These are phyloP conservation scores for Ecdyonurus torrentis DNA, from an alignment of 2,888 invertebrate genomes.

Conservation along the genomic window DNA sequence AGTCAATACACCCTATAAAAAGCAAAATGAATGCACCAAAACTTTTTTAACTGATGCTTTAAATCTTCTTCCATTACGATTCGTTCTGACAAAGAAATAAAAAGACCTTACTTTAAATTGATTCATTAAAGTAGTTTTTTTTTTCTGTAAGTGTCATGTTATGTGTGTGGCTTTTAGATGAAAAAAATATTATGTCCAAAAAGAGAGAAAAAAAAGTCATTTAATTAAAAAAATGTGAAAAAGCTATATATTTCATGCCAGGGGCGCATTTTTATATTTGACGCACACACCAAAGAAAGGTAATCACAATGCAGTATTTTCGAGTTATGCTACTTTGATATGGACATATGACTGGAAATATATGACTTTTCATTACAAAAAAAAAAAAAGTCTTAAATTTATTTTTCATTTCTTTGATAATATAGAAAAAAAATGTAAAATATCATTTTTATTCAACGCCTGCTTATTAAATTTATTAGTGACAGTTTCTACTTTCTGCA, in stretches of 20 bases:
- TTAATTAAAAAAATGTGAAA: not conserved
- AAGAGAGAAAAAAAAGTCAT: too few species aligned
- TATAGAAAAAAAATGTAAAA: not conserved
- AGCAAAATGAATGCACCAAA: not conserved
- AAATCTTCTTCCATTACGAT: not conserved
- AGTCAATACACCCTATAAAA: not conserved
- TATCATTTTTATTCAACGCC: not conserved
- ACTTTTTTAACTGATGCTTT: not conserved
- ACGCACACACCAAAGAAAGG: not conserved
- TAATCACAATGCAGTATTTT: not conserved
- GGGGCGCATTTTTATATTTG: not conserved
- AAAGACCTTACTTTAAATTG: not conserved
- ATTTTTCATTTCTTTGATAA: not conserved
- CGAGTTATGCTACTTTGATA: not conserved
- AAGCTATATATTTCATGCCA: not conserved
- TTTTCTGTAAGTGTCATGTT: not conserved
- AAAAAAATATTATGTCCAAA: not conserved
- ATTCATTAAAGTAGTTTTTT: not conserved
- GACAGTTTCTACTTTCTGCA: too few species aligned
- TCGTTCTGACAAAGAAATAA: not conserved
- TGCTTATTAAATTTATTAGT: not conserved
- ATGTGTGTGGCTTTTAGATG: not conserved
- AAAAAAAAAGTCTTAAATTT: not conserved
- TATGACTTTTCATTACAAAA: not conserved
- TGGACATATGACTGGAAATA: not conserved